Evolutionary conservation across 2,888 invertebrate genomes (phyloP).

Genomic region (Hetaerina titia): DNA sequence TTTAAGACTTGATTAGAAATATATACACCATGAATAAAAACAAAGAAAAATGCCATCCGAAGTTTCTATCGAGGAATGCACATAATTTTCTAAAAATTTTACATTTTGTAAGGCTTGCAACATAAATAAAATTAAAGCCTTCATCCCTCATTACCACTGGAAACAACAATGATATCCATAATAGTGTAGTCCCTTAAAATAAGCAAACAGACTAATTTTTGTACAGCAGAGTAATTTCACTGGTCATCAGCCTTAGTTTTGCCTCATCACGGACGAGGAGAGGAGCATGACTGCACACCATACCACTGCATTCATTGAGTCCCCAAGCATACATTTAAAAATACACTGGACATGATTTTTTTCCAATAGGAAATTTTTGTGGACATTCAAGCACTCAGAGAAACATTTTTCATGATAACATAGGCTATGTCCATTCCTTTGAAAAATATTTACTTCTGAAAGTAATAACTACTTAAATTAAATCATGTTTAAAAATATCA

Average conservation of each 20-base stretch:
- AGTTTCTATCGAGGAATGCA: no score
- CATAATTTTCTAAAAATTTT: no score
- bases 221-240: neutral
- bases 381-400: neutral
- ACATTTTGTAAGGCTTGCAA: no score
- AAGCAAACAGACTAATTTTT: neutral
- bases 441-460: conserved; percentile 12
- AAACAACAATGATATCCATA: neutral
- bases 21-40: no score
- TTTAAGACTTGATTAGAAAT: no score
- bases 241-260: neutral
- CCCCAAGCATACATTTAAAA: neutral
- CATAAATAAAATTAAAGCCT: no score
- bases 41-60: no score
- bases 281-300: neutral
- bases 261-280: neutral
- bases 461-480: neutral
- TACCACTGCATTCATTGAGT: neutral
- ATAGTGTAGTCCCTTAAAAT: neutral
- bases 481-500: conserved; percentile 36
- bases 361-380: neutral
- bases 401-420: neutral
- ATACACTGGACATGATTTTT: neutral
- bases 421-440: neutral
- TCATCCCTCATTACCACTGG: no score